Conservation (phyloP, 2,113 vertebrate genomes). For the Nibea coibor region DNA sequence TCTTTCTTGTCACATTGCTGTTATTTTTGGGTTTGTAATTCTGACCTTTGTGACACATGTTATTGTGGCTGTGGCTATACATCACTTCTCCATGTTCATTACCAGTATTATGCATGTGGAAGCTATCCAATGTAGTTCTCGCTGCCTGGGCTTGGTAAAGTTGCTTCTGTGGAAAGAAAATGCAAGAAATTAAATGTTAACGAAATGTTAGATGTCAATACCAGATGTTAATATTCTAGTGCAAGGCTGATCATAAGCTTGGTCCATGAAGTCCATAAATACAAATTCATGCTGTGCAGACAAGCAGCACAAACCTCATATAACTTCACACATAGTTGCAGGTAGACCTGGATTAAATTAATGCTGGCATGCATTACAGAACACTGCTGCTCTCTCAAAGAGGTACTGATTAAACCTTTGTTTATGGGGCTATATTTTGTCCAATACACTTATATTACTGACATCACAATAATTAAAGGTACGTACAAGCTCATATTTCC, state of each 20-base stretch:
- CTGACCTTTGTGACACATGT: conserved; percentile 26
- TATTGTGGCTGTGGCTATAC: conserved; percentile 78
- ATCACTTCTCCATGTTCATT: conserved; percentile 81
- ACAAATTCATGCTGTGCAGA: not conserved
- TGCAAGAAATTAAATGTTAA: not conserved
- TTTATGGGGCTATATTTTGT: not conserved
- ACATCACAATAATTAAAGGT: not conserved
- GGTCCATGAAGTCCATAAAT: not conserved
- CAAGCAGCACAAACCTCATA: not conserved
- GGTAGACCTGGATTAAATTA: not conserved
- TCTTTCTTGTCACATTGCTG: not conserved
- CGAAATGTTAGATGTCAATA: not conserved
- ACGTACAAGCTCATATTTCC: not conserved
- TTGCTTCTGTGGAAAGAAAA: conserved; percentile 46
- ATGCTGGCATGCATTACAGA: not conserved
- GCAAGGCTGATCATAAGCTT: too few relatives aligned
- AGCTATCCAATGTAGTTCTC: conserved; percentile 37
- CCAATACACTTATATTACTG: not conserved
- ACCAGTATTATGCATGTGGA: conserved; percentile 79
- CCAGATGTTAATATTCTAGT: not conserved
- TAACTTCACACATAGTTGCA: not conserved
- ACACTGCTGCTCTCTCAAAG: too few relatives aligned
- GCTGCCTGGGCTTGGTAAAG: not conserved
- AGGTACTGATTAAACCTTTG: too few relatives aligned
- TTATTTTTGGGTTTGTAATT: not conserved